Evolutionary conservation across 2,888 invertebrate genomes (phyloP).

Genomic region (Dilophus febrilis): DNA sequence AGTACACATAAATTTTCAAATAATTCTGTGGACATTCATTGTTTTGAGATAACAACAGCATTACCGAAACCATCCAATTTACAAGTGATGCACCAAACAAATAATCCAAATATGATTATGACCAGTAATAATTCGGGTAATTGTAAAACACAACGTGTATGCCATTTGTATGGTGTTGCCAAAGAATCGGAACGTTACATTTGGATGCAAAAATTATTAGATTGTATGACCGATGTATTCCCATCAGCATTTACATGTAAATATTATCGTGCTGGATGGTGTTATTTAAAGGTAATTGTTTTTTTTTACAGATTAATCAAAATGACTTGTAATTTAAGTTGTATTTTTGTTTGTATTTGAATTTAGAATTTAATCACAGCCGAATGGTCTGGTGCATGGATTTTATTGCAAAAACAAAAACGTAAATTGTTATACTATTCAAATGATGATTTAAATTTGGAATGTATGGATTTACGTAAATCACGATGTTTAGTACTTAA

Average conservation of each 20-base stretch:
- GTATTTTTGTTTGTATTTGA: conserved; percentile 15
- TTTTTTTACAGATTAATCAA: conserved; percentile 6
- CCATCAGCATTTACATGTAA: conserved; percentile 50
- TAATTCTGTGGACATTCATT: conserved; percentile 27
- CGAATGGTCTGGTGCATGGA: conserved; percentile 66
- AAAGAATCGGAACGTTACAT: conserved; percentile 31
- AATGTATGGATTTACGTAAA: conserved; percentile 58
- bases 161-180: conserved; percentile 29
- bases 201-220: conserved; percentile 68
- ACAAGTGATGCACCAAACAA: conserved; percentile 1
- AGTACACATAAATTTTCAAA: conserved; percentile 31
- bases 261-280: conserved; percentile 64
- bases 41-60: conserved; percentile 27
- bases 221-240: conserved; percentile 51
- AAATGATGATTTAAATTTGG: conserved; percentile 31
- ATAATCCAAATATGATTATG: conserved; percentile 26
- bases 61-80: conserved; percentile 20
- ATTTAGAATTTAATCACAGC: conserved; percentile 51
- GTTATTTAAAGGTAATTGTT: conserved; percentile 46
- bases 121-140: conserved; percentile 24
- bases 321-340: conserved; percentile 16
- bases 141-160: conserved; percentile 22
- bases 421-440: conserved; percentile 31
- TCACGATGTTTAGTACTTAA: conserved; percentile 58
- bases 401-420: conserved; percentile 52